These are phyloP conservation scores for Drosophila eohydei DNA, from an alignment of 2,888 invertebrate species.

Conservation along the genomic window DNA sequence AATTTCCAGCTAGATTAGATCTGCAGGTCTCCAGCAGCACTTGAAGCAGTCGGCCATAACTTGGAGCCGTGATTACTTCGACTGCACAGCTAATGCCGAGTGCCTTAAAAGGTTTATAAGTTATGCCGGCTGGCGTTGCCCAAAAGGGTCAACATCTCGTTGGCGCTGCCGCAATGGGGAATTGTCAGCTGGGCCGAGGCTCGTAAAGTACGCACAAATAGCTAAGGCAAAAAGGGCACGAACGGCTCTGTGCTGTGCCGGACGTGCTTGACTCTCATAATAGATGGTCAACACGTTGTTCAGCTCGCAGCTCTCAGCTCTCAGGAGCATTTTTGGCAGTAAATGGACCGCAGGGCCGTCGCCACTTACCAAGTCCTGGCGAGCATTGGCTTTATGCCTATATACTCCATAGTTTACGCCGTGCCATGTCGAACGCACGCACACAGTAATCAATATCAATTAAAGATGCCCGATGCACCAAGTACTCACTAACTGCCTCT, in stretches of 20 bases:
- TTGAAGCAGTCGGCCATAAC: conserved; percentile 2
- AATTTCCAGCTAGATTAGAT: background rate
- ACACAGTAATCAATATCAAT: conserved; percentile 45
- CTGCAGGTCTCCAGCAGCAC: background rate
- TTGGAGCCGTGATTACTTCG: conserved; percentile 27
- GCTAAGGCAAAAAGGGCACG: conserved; percentile 17
- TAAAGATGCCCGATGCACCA: conserved; percentile 20
- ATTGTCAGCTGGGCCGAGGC: conserved; percentile 32
- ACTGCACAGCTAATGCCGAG: conserved; percentile 8
- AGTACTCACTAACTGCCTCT: background rate
- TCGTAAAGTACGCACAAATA: conserved; percentile 56
- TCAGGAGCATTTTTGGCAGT: conserved; percentile 50
- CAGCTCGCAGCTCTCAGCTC: conserved; percentile 21
- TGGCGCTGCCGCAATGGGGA: conserved; percentile 25
- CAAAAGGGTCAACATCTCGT: conserved; percentile 49
- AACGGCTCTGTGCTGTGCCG: conserved; percentile 33
- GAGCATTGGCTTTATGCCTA: conserved; percentile 10
- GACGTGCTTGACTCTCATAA: conserved; percentile 61
- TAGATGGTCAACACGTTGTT: conserved; percentile 56
- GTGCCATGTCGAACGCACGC: conserved; percentile 23
- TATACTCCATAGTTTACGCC: conserved; percentile 26
- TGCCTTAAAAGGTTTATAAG: conserved; percentile 55
- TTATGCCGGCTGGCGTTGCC: conserved; percentile 20
- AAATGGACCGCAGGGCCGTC: conserved; percentile 49
- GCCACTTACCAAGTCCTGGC: conserved; percentile 38